Conservation (phyloP, 2,888 invertebrate genomes). For the Heliconius erato region DNA sequence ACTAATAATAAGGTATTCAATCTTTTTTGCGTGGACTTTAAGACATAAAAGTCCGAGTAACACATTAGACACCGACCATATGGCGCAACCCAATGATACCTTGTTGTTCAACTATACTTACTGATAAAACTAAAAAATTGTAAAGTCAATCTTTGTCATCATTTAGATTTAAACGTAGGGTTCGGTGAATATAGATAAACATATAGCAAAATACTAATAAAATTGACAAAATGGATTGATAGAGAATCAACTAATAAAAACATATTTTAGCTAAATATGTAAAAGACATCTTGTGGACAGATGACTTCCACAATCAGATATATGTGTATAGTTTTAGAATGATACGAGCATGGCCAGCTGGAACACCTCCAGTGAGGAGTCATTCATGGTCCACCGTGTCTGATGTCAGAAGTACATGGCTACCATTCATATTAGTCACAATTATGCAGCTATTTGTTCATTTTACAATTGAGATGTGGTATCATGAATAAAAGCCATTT, state of each 20-base stretch:
- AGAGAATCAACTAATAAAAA: neutral
- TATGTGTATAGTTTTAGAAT: slow-evolving; percentile 31
- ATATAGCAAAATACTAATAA: too few relatives aligned
- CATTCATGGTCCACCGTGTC: slow-evolving; percentile 46
- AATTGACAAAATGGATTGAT: neutral
- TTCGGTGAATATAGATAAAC: too few relatives aligned
- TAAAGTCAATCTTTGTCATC: neutral
- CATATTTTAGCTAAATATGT: slow-evolving; percentile 36
- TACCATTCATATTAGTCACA: neutral
- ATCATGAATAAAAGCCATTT: neutral
- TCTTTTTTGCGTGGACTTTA: neutral
- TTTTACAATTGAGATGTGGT: slow-evolving; percentile 8
- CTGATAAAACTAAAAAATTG: neutral
- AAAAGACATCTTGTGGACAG: slow-evolving; percentile 32
- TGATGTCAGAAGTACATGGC: slow-evolving; percentile 14
- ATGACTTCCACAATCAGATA: slow-evolving; percentile 43
- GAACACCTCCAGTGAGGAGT: slow-evolving; percentile 51
- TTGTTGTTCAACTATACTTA: neutral
- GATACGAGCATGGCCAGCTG: slow-evolving; percentile 48
- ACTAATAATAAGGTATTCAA: neutral
- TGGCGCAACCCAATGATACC: neutral
- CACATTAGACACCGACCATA: neutral
- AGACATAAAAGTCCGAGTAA: neutral
- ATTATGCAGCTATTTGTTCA: neutral
- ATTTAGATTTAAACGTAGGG: neutral